These are phyloP conservation scores for Climacteris rufus DNA, from an alignment of 2,113 vertebrate species.

Conservation along the genomic window DNA sequence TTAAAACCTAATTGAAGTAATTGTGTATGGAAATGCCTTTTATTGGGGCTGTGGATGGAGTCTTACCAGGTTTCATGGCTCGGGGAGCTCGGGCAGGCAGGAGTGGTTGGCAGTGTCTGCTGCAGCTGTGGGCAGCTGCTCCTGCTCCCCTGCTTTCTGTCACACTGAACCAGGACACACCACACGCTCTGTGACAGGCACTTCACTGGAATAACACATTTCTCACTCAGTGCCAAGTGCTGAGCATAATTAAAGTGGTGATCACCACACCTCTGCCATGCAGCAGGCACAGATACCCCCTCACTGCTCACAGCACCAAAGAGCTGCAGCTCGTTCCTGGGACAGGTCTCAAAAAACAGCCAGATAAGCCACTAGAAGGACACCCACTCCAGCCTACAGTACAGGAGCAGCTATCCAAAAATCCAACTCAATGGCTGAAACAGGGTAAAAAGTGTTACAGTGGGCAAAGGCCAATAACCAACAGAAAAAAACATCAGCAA, in stretches of 20 bases:
- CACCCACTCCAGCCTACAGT: accelerated
- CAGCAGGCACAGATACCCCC: not conserved
- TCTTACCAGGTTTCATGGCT: not conserved
- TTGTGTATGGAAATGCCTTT: not conserved
- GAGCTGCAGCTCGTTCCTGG: not conserved
- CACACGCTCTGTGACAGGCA: not conserved
- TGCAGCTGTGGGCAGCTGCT: not conserved
- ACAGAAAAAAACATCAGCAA: not conserved
- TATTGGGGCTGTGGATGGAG: not conserved
- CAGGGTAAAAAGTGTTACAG: accelerated
- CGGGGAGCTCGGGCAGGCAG: not conserved
- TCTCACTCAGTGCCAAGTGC: not conserved
- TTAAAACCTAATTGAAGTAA: not conserved
- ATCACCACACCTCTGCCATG: not conserved
- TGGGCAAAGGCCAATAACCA: not conserved
- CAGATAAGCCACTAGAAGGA: not conserved
- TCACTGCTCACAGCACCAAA: accelerated
- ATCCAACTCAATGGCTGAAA: not conserved
- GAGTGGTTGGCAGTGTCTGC: not conserved
- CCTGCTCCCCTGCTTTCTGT: not conserved
- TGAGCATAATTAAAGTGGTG: not conserved
- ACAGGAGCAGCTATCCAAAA: not conserved
- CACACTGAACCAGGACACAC: not conserved
- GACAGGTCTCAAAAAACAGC: not conserved
- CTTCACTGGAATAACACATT: not conserved